Base-by-base conservation (phyloP, 2,888 invertebrate species). In the Nezara viridula region DNA sequence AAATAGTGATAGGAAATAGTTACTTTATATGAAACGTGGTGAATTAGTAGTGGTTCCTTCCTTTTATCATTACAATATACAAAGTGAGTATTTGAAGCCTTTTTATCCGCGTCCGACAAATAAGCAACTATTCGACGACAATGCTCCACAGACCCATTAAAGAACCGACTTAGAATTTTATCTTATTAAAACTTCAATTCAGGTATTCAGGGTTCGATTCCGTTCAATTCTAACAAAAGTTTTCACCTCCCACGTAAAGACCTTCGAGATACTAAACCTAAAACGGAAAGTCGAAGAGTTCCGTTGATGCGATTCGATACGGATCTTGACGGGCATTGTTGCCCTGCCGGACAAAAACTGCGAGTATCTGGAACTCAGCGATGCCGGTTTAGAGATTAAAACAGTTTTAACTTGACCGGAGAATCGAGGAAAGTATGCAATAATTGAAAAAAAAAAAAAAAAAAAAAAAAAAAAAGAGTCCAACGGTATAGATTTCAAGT, bases 321-420 rank as follows among this genome's bases (percentile, higher is more conserved):
- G n/a, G 60, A 60, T 60, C 60, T 60, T 60, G 60, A 60, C 60
- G 60, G 60, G 27, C 60, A 60, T 60, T 60, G 60, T 60, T 60
- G 12, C 27, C 4, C 60, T 60, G 60, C 60, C 60, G 60, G 60
- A 60, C 60, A 60, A 60, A 55, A 60, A 60, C 60, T 60, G 60
- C 60, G 60, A 60, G 60, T 60, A 60, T 60, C 60, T 60, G 27
- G 60, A 27, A 14, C 60, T 60, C 60, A 12, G 21, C 27, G 60
- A 60, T 60, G 12, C 27, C 60, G 60, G 60, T 60, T 60, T 16
- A 60, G 27, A 27, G 60, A 60, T 60, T 60, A 27, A 60, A 60
- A 60, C 60, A 27, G 60, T 60, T 60, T 16, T 60, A 60, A 27
- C 60, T 14, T 19, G n/a, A 12, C n/a, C 27, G 12, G 14, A 2